Evolutionary conservation across 1,140 invertebrate species (phyloP), one percentile per base, ranked within the genome.

Genomic region (Pomacea maculata): DNA sequence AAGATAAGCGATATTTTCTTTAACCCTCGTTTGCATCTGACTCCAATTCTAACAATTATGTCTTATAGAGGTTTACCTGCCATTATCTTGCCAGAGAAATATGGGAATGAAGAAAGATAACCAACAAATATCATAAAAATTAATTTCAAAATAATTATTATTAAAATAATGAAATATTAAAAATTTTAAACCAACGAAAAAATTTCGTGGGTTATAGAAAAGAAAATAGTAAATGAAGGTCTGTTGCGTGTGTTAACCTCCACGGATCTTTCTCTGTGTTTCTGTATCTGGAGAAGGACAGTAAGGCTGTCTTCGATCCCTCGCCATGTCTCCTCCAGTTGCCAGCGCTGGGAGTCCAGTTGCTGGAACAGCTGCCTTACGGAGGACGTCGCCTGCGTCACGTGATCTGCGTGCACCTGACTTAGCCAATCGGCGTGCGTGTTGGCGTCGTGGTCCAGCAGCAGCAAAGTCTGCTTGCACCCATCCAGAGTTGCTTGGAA

Each of bases 401-500:
- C 65, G 54, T 75, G 75, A 61, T 57, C 21, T 12, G 54, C 21
- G 45, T 79, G 74, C n/a, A 85, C 67, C 12, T 78, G 80, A 55
- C 55, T 61, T 10, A 82, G 21, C 19, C 77, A 67, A 21, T 71
- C 45, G 52, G 75, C 29, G 34, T 67, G 70, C n/a, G 61, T 63
- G 61, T 5, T n/a, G 75, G 78, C 21, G 71, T 78, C 74, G 45
- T 67, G 73, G 64, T 85, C 84, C 70, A 85, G 54, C 1, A 78
- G 68, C 68, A 84, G 81, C 15, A 85, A 54, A 0, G 81, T 80
- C 78, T 85, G 84, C 75, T 85, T 85, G 75, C 81, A 75, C 74
- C 63, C 73, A 34, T 83, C 82, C 19, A 83, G 61, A 14, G 65
- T 75, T 5, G 61, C 75, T 21, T 80, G 68, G 15, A 83, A 65